phyloP scores from a whole-genome alignment of 53 echinoderm and acorn worm species.

The Hippasteria phrygiana region DNA sequence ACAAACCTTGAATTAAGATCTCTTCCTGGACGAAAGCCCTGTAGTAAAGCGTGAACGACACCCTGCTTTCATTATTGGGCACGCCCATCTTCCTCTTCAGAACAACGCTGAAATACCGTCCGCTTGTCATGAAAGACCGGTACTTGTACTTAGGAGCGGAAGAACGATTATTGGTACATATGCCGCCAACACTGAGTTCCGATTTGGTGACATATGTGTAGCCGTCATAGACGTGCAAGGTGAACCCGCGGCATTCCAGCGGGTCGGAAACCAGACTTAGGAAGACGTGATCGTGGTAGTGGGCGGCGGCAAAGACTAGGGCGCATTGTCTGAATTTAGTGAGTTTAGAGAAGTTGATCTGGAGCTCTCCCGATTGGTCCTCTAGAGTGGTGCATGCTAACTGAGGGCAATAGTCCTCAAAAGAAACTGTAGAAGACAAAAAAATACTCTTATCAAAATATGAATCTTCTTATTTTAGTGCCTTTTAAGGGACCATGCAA shows the following conservation, averaged over 20 bases:
- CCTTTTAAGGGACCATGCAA: no score
- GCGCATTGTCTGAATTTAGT: slow-evolving; percentile 38
- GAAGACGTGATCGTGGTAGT: slow-evolving; percentile 45
- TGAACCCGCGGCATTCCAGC: slow-evolving; percentile 33
- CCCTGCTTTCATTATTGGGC: background rate
- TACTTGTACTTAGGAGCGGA: slow-evolving; percentile 39
- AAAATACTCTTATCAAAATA: no score
- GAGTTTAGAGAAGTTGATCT: slow-evolving; percentile 52
- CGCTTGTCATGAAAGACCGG: slow-evolving; percentile 64
- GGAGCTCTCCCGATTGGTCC: slow-evolving; percentile 43
- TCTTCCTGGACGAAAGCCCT: slow-evolving; percentile 53
- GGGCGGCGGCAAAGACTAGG: slow-evolving; percentile 51
- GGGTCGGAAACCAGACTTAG: slow-evolving; percentile 56
- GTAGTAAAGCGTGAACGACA: slow-evolving; percentile 54
- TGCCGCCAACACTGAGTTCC: slow-evolving; percentile 58
- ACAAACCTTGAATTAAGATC: slow-evolving; percentile 50
- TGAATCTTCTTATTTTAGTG: no score
- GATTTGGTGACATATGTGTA: slow-evolving; percentile 28
- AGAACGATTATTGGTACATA: slow-evolving; percentile 26
- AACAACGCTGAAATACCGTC: slow-evolving; percentile 55
- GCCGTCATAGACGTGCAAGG: slow-evolving; percentile 53
- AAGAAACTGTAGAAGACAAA: slow-evolving; percentile 36
- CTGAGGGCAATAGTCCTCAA: slow-evolving; percentile 51
- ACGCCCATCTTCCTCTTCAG: slow-evolving; percentile 21
- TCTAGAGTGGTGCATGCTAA: slow-evolving; percentile 46